A percentile compares a stretch with the other conserved stretches of the same genome.
phyloP scores from a whole-genome alignment of 2,888 invertebrate genomes.

The Sialis fuliginosa region DNA sequence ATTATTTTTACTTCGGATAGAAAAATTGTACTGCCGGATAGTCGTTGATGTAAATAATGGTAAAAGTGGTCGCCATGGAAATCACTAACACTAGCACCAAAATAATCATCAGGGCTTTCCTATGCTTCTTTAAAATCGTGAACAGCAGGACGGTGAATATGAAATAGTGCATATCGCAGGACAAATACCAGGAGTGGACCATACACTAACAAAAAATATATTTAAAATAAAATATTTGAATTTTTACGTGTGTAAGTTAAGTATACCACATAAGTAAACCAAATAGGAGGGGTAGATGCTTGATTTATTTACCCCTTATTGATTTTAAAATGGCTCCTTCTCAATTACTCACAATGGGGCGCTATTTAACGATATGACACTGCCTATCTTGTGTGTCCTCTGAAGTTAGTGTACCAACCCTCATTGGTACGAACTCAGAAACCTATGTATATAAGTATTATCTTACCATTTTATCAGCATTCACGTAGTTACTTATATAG shows the following conservation, averaged over 20 bases:
- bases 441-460: too few species aligned
- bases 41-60: neutral
- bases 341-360: too few species aligned
- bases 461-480: slow-evolving; percentile 36
- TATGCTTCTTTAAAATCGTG: slow-evolving; percentile 25
- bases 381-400: too few species aligned
- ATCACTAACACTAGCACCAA: slow-evolving; percentile 13
- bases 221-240: neutral
- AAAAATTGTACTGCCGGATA: neutral
- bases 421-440: too few species aligned
- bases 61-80: neutral
- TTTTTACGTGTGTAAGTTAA: neutral
- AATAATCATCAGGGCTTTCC: slow-evolving; percentile 25
- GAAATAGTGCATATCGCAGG: slow-evolving; percentile 53
- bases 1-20: neutral
- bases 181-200: slow-evolving; percentile 48
- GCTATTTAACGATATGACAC: too few species aligned
- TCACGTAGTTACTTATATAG: slow-evolving; percentile 40
- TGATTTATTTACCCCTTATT: neutral
- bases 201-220: slow-evolving; percentile 35
- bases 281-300: neutral
- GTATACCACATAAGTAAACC: neutral
- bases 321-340: neutral
- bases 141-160: slow-evolving; percentile 32
- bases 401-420: too few species aligned